These are phyloP conservation scores for Sinosuthora webbiana DNA, from an alignment of 2,113 vertebrate species.

Conservation along the genomic window DNA sequence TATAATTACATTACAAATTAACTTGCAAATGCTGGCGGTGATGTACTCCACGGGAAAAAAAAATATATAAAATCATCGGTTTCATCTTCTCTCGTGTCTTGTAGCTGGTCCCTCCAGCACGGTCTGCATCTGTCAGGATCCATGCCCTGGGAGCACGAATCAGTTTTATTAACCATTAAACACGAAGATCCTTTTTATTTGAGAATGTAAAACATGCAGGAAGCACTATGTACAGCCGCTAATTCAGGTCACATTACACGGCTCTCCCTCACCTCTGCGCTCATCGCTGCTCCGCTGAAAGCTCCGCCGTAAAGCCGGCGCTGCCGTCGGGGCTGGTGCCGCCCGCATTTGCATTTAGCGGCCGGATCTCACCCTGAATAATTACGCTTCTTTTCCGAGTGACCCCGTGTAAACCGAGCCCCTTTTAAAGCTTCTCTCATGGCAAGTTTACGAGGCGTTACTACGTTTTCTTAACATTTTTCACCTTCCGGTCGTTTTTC, in stretches of 20 bases:
- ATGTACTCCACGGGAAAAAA: not conserved
- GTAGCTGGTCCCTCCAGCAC: conserved; percentile 23
- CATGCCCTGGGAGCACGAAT: conserved; percentile 30
- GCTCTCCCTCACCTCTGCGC: not conserved
- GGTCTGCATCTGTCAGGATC: conserved; percentile 40
- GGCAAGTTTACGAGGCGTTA: not conserved
- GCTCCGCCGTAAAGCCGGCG: not conserved
- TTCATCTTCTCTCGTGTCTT: conserved; percentile 17
- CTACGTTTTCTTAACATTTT: not conserved
- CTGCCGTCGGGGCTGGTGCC: not conserved
- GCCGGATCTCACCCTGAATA: not conserved
- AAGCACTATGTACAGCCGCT: not conserved
- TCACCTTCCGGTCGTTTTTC: not conserved
- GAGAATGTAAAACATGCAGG: conserved; percentile 46
- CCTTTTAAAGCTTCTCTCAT: not conserved
- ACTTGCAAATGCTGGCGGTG: conserved; percentile 40
- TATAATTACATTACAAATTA: conserved; percentile 64
- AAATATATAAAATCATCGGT: not conserved
- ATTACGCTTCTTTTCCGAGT: not conserved
- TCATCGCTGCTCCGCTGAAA: not conserved
- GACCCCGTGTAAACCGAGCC: not conserved
- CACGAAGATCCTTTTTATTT: conserved; percentile 58
- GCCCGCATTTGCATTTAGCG: not conserved
- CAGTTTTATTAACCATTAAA: conserved; percentile 68
- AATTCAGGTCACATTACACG: conserved; percentile 31